Evolutionary conservation across 1,140 invertebrate species (phyloP).

Genomic region (Lasioglossum baleicum): DNA sequence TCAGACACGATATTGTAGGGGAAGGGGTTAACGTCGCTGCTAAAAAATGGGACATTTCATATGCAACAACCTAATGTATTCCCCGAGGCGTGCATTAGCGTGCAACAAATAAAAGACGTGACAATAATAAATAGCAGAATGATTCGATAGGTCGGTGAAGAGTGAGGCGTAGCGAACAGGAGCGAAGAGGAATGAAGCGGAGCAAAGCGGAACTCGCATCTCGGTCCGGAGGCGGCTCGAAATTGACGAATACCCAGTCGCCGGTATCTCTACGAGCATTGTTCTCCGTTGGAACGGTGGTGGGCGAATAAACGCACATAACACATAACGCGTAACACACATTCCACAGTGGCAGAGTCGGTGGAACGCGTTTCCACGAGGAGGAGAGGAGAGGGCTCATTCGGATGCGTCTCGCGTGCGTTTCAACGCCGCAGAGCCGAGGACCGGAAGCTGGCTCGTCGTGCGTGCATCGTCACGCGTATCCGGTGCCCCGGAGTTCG

Average conservation of each 20-base stretch:
- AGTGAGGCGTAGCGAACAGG: too few relatives aligned
- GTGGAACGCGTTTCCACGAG: background rate
- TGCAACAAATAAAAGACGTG: too few relatives aligned
- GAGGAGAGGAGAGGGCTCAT: conserved; percentile 63
- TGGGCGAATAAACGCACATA: conserved; percentile 14
- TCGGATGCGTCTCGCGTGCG: conserved; percentile 77
- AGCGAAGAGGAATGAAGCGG: too few relatives aligned
- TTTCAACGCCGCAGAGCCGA: conserved; percentile 51
- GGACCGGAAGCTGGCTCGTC: conserved; percentile 71
- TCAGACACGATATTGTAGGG: too few relatives aligned
- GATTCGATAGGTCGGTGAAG: too few relatives aligned
- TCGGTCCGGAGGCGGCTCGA: background rate
- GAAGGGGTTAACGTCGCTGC: too few relatives aligned
- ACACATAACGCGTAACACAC: conserved; percentile 7
- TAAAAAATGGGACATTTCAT: too few relatives aligned
- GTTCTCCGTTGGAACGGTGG: background rate
- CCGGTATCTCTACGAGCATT: background rate
- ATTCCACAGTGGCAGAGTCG: conserved; percentile 6
- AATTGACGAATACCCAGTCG: background rate
- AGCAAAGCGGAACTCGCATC: background rate
- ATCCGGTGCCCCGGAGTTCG: conserved; percentile 70
- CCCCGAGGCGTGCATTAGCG: too few relatives aligned
- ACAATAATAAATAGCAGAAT: background rate
- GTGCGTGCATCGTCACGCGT: conserved; percentile 76
- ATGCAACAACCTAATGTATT: too few relatives aligned